Evolutionary conservation across 2,888 invertebrate species (phyloP).

Genomic region (Lasioglossum figueresi): DNA sequence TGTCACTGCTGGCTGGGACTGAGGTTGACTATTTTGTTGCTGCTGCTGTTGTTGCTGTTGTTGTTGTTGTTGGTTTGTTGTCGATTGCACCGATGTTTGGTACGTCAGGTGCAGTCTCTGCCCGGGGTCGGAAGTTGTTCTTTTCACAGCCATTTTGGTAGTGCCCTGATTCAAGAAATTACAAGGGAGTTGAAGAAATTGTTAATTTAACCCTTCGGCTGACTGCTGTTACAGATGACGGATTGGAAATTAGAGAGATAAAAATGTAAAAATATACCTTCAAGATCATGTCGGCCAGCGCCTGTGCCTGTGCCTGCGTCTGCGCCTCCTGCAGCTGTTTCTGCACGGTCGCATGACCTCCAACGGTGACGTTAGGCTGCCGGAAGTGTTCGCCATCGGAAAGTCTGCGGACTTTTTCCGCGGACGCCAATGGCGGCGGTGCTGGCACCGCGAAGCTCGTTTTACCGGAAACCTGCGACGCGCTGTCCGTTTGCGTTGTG

Average conservation of each 20-base stretch:
- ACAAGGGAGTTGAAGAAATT: not conserved
- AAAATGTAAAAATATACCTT: conserved; percentile 83
- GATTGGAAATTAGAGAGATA: not conserved
- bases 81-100: conserved; percentile 77
- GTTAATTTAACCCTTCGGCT: not conserved
- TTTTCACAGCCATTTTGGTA: conserved; percentile 87
- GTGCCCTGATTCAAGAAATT: conserved; percentile 38
- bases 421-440: conserved; percentile 84
- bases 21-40: conserved; percentile 72
- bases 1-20: conserved; percentile 76
- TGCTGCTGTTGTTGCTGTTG: conserved; percentile 71
- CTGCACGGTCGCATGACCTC: conserved; percentile 78
- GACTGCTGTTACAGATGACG: not conserved
- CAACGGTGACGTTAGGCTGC: conserved; percentile 82
- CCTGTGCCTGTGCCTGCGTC: conserved; percentile 89
- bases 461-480: conserved; percentile 79
- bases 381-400: conserved; percentile 86
- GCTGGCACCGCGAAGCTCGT: conserved; percentile 86
- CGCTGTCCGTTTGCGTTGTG: conserved; percentile 69
- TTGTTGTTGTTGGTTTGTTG: conserved; percentile 61
- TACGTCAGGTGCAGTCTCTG: conserved; percentile 86
- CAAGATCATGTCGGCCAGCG: conserved; percentile 90
- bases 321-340: conserved; percentile 83
- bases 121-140: conserved; percentile 90
- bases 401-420: conserved; percentile 85